phyloP scores from a whole-genome alignment of 2,888 invertebrate genomes.

The Spilarctia lutea region DNA sequence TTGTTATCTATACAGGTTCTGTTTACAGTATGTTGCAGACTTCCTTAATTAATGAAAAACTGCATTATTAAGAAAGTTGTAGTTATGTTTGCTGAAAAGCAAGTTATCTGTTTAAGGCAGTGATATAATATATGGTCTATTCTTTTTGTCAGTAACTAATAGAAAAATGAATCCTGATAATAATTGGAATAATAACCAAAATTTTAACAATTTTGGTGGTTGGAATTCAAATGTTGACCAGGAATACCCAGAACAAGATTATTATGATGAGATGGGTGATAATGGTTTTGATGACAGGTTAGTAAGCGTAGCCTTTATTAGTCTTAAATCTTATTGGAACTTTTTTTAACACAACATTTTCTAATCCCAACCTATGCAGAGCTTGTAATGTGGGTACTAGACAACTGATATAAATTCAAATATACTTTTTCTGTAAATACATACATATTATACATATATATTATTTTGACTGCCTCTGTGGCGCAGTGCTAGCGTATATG shows the following conservation, averaged over 20 bases:
- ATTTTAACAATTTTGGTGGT: slow-evolving; percentile 5
- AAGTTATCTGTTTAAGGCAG: neutral
- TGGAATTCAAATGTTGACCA: neutral
- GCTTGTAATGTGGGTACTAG: no score
- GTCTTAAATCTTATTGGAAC: neutral
- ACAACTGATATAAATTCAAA: no score
- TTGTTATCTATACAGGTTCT: no score
- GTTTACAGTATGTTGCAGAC: no score
- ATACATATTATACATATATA: no score
- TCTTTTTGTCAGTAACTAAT: neutral
- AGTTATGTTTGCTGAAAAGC: neutral
- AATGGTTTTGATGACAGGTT: slow-evolving; percentile 1
- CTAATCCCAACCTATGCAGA: no score
- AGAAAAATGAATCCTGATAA: slow-evolving; percentile 2
- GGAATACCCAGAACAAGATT: neutral
- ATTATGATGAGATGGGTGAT: slow-evolving; percentile 12
- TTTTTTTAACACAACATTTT: no score
- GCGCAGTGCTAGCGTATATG: no score
- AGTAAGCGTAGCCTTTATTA: neutral
- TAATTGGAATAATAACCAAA: neutral
- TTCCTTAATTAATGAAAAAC: neutral
- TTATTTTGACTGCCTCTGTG: no score
- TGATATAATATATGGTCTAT: neutral
- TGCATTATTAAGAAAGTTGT: neutral
- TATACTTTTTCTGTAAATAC: no score